Evolutionary conservation across 2,113 vertebrate species (phyloP).

Genomic region (Hemichromis elongatus): DNA sequence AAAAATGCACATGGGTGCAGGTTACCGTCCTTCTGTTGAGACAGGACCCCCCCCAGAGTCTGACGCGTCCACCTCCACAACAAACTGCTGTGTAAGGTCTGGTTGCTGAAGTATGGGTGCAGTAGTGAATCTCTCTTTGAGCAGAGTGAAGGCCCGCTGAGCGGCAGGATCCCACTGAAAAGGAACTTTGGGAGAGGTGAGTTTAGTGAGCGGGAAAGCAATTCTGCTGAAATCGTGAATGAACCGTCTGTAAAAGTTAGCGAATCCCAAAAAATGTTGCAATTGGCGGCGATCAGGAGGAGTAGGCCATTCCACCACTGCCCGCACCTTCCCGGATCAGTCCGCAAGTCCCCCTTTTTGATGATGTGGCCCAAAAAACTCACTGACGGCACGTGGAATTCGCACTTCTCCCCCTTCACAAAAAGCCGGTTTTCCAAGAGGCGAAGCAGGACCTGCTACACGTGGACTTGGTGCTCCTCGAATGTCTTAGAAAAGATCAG

Average conservation of each 20-base stretch:
- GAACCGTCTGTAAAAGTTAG: not conserved
- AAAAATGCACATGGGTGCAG: rapidly evolving
- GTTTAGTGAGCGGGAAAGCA: not conserved
- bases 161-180: rapidly evolving
- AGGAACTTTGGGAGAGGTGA: rapidly evolving
- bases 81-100: rapidly evolving
- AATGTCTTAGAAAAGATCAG: rapidly evolving
- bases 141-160: rapidly evolving
- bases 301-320: rapidly evolving
- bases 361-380: rapidly evolving
- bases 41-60: rapidly evolving
- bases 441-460: rapidly evolving
- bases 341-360: rapidly evolving
- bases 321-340: rapidly evolving
- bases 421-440: rapidly evolving
- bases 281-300: rapidly evolving
- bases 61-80: rapidly evolving
- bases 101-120: rapidly evolving
- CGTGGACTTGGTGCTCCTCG: rapidly evolving
- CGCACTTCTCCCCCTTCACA: rapidly evolving
- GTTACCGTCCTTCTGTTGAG: rapidly evolving
- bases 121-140: rapidly evolving
- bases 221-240: rapidly evolving
- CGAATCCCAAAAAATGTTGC: not conserved
- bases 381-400: rapidly evolving